Evolutionary conservation across 2,113 vertebrate species (phyloP).

Genomic region (Melanocharis versteri): DNA sequence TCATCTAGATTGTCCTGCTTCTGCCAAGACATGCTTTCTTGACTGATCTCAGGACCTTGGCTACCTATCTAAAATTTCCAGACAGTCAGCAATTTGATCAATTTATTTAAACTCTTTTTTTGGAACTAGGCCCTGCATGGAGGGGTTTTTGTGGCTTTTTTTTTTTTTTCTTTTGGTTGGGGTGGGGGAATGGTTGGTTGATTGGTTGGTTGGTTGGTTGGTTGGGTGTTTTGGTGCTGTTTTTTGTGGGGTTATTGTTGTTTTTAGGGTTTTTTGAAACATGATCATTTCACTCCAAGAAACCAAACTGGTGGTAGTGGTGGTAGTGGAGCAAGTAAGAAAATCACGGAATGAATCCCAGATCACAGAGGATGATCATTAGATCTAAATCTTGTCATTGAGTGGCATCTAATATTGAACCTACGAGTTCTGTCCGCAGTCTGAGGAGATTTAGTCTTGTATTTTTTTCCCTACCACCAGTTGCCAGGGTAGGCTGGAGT

Average conservation of each 20-base stretch:
- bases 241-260: neutral
- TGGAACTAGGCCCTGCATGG: neutral
- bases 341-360: neutral
- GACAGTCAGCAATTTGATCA: neutral
- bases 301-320: neutral
- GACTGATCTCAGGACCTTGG: neutral
- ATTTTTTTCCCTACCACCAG: neutral
- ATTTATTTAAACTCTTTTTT: neutral
- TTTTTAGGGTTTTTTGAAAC: neutral
- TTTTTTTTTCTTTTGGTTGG: too few species aligned
- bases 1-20: neutral
- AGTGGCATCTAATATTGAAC: neutral
- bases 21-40: neutral
- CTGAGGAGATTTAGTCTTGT: neutral
- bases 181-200: fast-evolving
- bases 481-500: neutral
- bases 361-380: neutral
- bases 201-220: neutral
- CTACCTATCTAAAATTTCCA: neutral
- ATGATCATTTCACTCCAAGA: neutral
- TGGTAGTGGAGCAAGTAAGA: neutral
- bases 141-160: neutral
- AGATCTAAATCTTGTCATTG: neutral
- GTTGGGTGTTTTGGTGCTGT: neutral
- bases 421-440: neutral